phyloP scores from a whole-genome alignment of 2,888 invertebrate genomes.

The Tetragonisca angustula region DNA sequence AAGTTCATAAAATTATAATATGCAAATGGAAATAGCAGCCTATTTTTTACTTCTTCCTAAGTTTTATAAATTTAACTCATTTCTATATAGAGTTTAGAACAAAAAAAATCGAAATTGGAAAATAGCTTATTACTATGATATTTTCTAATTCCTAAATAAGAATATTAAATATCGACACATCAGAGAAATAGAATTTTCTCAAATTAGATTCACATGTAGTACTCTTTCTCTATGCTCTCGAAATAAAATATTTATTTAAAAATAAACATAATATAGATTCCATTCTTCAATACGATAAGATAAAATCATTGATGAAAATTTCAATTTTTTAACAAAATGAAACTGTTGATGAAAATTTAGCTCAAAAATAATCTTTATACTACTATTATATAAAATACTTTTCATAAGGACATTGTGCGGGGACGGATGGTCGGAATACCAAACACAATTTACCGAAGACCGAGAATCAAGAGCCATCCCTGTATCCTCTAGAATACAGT shows the following conservation, averaged over 20 bases:
- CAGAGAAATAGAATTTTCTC: background rate
- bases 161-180: too few species aligned
- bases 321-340: background rate
- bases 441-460: constrained; percentile 38
- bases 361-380: background rate
- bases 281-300: background rate
- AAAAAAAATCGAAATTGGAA: background rate
- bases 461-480: constrained; percentile 66
- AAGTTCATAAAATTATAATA: too few species aligned
- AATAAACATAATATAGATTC: background rate
- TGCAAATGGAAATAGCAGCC: too few species aligned
- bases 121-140: background rate
- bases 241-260: too few species aligned
- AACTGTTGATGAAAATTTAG: background rate
- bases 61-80: background rate
- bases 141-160: background rate
- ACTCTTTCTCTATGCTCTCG: too few species aligned
- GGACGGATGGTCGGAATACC: constrained; percentile 9
- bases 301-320: background rate
- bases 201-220: background rate
- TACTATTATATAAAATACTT: background rate
- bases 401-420: background rate
- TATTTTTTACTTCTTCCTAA: too few species aligned
- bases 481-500: constrained; percentile 69
- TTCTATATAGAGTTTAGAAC: background rate